phyloP scores from a whole-genome alignment of 2,888 invertebrate genomes.

The Eremobia ochroleuca region DNA sequence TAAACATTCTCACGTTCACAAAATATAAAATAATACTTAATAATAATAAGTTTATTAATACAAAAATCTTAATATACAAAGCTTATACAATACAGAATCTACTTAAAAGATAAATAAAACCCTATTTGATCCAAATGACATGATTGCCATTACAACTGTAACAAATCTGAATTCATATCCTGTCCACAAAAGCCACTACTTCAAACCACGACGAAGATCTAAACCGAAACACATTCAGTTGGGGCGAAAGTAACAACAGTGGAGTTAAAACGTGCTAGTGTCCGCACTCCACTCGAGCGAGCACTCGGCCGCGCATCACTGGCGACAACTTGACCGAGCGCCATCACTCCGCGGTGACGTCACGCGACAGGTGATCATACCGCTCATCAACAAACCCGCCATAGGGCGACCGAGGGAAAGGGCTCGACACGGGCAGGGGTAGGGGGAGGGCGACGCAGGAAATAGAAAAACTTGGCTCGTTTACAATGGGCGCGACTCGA shows the following conservation, averaged over 20 bases:
- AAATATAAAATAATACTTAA: too few species aligned
- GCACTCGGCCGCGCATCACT: constrained; percentile 27
- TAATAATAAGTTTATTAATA: too few species aligned
- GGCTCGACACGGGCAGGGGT: not conserved
- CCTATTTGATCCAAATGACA: too few species aligned
- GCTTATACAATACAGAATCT: too few species aligned
- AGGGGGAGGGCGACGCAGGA: constrained; percentile 64
- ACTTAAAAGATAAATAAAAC: too few species aligned
- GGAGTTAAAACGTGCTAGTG: not conserved
- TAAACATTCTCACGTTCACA: too few species aligned
- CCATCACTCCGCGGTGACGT: constrained; percentile 44
- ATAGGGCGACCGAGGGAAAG: constrained; percentile 20
- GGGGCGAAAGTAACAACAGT: not conserved
- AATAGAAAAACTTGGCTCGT: constrained; percentile 83
- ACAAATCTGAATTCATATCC: too few species aligned
- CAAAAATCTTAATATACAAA: too few species aligned
- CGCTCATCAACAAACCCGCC: constrained; percentile 66
- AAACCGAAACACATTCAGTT: not conserved
- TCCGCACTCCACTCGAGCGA: not conserved
- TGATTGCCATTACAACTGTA: too few species aligned
- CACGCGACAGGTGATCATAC: constrained; percentile 70
- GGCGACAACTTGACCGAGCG: constrained; percentile 63
- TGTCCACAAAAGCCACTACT: too few species aligned
- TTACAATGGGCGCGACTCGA: constrained; percentile 75
- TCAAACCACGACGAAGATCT: not conserved